These are phyloP conservation scores for Gavia stellata DNA, from an alignment of 2,113 vertebrate genomes.

Conservation along the genomic window DNA sequence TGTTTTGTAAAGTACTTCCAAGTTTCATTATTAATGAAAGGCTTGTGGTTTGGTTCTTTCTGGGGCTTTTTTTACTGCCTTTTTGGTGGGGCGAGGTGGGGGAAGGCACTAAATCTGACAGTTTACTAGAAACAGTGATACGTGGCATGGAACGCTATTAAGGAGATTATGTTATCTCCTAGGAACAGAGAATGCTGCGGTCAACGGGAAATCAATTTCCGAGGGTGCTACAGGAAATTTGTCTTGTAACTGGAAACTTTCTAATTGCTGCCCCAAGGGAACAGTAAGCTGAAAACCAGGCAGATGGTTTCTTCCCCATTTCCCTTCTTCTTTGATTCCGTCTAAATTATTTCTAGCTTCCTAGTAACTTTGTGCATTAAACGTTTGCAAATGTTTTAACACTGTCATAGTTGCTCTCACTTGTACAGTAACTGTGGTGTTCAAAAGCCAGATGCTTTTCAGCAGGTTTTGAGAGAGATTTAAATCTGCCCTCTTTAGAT, in stretches of 20 bases:
- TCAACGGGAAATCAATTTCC: constrained; percentile 28
- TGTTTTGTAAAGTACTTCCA: background rate
- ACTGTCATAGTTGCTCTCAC: background rate
- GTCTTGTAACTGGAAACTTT: constrained; percentile 26
- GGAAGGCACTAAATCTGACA: background rate
- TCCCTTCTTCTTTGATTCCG: background rate
- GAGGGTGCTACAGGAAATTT: constrained; percentile 1
- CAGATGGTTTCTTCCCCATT: background rate
- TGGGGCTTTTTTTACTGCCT: background rate
- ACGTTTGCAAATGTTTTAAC: background rate
- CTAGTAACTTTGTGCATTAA: background rate
- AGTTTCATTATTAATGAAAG: background rate
- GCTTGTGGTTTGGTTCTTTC: background rate
- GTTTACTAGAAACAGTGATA: background rate
- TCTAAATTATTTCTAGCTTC: background rate
- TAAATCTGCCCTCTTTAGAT: background rate
- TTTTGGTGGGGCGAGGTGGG: background rate
- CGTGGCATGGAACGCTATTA: background rate
- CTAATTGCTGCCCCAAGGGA: constrained; percentile 3
- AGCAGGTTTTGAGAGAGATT: background rate
- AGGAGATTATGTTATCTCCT: constrained; percentile 34
- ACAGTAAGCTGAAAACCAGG: background rate
- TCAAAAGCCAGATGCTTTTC: background rate
- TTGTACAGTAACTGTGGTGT: background rate
- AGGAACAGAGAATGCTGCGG: background rate